These are phyloP conservation scores for Leptopilina drosophilae DNA, from an alignment of 2,888 invertebrate genomes.

Conservation along the genomic window DNA sequence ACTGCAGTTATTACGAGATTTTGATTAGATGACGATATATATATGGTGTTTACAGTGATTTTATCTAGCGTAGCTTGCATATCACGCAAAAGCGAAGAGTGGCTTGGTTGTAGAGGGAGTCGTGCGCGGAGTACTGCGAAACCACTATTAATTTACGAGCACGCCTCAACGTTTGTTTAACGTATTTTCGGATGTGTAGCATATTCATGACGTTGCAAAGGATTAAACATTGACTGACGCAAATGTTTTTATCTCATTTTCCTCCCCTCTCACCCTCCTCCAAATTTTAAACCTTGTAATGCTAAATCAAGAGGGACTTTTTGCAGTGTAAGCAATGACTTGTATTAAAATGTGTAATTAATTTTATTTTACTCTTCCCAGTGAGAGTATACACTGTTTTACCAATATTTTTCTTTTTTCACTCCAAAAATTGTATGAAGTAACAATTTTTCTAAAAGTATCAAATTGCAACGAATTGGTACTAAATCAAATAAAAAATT, in stretches of 20 bases:
- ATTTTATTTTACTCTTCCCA: neutral
- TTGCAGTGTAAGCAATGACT: neutral
- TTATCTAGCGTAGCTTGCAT: constrained; percentile 56
- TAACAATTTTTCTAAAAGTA: no score
- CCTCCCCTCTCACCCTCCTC: no score
- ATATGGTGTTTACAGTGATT: constrained; percentile 55
- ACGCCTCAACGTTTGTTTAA: constrained; percentile 62
- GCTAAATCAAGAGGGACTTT: neutral
- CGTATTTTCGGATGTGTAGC: constrained; percentile 60
- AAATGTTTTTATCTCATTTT: neutral
- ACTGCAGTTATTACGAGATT: constrained; percentile 52
- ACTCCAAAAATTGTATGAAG: no score
- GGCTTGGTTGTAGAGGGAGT: neutral
- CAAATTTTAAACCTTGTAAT: neutral
- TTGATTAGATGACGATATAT: constrained; percentile 55
- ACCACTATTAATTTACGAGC: constrained; percentile 61
- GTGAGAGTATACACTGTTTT: no score
- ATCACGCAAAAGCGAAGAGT: constrained; percentile 55
- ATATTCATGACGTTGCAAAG: constrained; percentile 60
- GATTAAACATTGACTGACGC: constrained; percentile 38
- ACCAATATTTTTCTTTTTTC: no score
- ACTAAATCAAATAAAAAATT: no score
- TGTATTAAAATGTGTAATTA: neutral
- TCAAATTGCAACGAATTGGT: no score
- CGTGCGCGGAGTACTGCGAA: constrained; percentile 47